A percentile compares a stretch with the other conserved stretches of the same genome.
Evolutionary conservation across 2,888 invertebrate species (phyloP).

Genomic region (Ellobium chinense): DNA sequence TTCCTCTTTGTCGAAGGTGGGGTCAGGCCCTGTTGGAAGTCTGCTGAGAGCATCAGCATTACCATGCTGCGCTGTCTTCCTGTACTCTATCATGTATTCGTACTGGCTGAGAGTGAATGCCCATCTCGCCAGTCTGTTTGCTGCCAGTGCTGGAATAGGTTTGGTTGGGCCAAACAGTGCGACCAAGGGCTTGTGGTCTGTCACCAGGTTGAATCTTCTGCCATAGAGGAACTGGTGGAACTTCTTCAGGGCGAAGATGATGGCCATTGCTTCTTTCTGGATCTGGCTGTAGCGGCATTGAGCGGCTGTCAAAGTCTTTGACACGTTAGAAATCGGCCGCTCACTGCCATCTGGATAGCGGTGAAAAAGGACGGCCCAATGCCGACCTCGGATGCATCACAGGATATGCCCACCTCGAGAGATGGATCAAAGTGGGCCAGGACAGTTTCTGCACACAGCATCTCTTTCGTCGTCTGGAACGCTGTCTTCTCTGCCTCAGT

Average conservation of each 20-base stretch:
- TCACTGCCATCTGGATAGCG: slow-evolving; percentile 48
- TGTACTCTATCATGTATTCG: slow-evolving; percentile 69
- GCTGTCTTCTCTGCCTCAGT: slow-evolving; percentile 44
- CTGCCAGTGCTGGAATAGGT: slow-evolving; percentile 62
- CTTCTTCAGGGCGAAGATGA: slow-evolving; percentile 77
- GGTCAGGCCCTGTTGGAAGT: slow-evolving; percentile 48
- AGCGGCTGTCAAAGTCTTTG: slow-evolving; percentile 76
- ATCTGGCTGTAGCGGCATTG: slow-evolving; percentile 75
- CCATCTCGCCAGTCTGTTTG: slow-evolving; percentile 67
- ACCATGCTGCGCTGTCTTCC: slow-evolving; percentile 62
- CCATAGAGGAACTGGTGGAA: slow-evolving; percentile 78
- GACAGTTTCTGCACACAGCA: slow-evolving; percentile 69
- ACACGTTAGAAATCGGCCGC: slow-evolving; percentile 77
- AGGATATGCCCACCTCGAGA: no score
- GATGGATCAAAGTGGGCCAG: no score
- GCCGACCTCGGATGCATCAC: no score
- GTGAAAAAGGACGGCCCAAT: no score
- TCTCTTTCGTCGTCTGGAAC: slow-evolving; percentile 40
- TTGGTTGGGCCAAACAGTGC: slow-evolving; percentile 72
- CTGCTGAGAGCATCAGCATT: slow-evolving; percentile 73
- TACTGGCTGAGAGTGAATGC: slow-evolving; percentile 69
- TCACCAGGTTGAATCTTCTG: slow-evolving; percentile 75
- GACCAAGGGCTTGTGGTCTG: slow-evolving; percentile 78
- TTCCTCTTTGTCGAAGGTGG: background rate
- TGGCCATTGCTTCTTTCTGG: slow-evolving; percentile 77